Evolutionary conservation across 2,113 vertebrate species (phyloP).

Genomic region (Syngnathus typhle): DNA sequence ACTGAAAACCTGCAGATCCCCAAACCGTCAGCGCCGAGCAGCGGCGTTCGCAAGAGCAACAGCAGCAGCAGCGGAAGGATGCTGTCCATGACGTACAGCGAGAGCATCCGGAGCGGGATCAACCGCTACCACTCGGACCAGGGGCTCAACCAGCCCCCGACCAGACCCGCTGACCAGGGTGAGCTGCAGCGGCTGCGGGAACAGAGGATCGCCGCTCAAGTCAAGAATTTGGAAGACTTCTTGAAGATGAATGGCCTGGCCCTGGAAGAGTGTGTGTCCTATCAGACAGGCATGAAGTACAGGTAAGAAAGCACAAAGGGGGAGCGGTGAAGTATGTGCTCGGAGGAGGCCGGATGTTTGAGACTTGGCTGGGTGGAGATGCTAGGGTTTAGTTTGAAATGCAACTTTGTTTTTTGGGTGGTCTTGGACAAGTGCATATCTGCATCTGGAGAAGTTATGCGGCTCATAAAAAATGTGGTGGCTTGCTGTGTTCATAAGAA

Average conservation of each 20-base stretch:
- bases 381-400: neutral
- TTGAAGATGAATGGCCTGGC: constrained; percentile 92
- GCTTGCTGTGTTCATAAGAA: neutral
- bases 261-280: constrained; percentile 85
- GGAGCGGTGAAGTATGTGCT: constrained; percentile 21
- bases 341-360: constrained; percentile 5
- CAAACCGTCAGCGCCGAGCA: constrained; percentile 55
- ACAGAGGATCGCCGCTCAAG: constrained; percentile 82
- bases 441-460: constrained; percentile 11
- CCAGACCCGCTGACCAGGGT: constrained; percentile 70
- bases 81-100: constrained; percentile 97
- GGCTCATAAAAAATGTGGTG: neutral
- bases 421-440: constrained; percentile 48
- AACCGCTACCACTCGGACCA: constrained; percentile 90
- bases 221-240: constrained; percentile 95
- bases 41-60: constrained; percentile 70
- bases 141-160: constrained; percentile 80
- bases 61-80: constrained; percentile 77
- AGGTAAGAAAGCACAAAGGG: constrained; percentile 78
- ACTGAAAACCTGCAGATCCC: constrained; percentile 73
- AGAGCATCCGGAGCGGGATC: constrained; percentile 88
- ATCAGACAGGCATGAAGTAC: constrained; percentile 92
- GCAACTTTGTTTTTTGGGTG: neutral
- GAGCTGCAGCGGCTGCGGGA: constrained; percentile 87
- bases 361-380: neutral